A percentile compares a stretch with the other conserved stretches of the same genome.
Evolutionary conservation across 2,888 invertebrate species (phyloP).

Genomic region (Tuberolachnus salignus): DNA sequence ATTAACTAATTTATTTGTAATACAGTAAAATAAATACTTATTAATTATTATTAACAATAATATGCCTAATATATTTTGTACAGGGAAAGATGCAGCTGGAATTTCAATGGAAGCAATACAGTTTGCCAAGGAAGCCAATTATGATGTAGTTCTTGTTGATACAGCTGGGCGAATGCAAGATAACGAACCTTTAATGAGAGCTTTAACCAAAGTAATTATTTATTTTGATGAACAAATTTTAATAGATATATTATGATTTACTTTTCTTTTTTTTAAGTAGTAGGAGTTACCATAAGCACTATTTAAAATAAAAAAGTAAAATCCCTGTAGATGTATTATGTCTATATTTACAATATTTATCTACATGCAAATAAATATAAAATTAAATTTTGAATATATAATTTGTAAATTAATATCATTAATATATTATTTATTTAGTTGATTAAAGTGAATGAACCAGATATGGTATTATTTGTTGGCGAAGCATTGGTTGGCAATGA

Average conservation of each 20-base stretch:
- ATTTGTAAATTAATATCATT: neutral
- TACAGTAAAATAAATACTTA: neutral
- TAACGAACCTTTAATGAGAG: conserved; percentile 98
- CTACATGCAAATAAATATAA: too few species aligned
- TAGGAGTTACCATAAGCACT: too few species aligned
- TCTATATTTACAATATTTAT: too few species aligned
- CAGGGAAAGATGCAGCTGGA: conserved; percentile 96
- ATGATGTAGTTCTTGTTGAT: conserved; percentile 95
- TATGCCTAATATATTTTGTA: conserved; percentile 18
- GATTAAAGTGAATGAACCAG: conserved; percentile 96
- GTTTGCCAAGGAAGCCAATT: conserved; percentile 78
- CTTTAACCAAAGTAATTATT: conserved; percentile 78
- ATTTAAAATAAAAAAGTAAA: too few species aligned
- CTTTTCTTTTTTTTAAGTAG: too few species aligned
- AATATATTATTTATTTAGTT: conserved; percentile 65
- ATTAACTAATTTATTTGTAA: too few species aligned
- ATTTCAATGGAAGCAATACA: conserved; percentile 97
- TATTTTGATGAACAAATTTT: neutral
- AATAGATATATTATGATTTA: neutral
- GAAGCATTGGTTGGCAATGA: conserved; percentile 99
- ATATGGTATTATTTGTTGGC: conserved; percentile 98
- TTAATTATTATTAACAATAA: too few species aligned
- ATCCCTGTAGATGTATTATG: too few species aligned
- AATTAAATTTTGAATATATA: too few species aligned
- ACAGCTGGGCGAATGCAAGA: conserved; percentile 99